phyloP scores from a whole-genome alignment of 1,140 invertebrate genomes.

The Wasmannia auropunctata region DNA sequence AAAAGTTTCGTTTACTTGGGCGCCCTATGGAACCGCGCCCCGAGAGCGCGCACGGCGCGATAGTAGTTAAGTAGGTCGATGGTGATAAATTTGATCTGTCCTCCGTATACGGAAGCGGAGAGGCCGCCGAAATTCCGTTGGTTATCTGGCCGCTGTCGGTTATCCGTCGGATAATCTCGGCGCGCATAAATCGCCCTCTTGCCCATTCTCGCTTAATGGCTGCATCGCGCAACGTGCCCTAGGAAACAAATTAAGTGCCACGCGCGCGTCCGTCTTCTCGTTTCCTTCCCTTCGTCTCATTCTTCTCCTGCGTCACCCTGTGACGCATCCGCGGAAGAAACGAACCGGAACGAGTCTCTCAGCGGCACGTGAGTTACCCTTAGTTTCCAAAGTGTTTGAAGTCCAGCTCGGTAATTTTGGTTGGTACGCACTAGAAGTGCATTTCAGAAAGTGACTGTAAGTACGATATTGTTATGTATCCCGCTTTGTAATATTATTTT shows the following conservation, averaged over 20 bases:
- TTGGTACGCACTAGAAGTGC: not conserved
- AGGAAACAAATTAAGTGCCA: conserved; percentile 79
- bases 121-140: conserved; percentile 62
- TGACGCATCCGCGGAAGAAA: conserved; percentile 63
- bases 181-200: conserved; percentile 78
- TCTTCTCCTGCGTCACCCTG: conserved; percentile 41
- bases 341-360: conserved; percentile 56
- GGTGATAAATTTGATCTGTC: conserved; percentile 80
- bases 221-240: conserved; percentile 62
- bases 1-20: conserved; percentile 77
- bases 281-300: not conserved
- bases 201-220: conserved; percentile 74
- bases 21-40: conserved; percentile 35
- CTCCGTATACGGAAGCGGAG: conserved; percentile 58
- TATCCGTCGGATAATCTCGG: conserved; percentile 81
- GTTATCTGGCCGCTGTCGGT: conserved; percentile 73
- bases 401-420: not conserved
- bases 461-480: not conserved
- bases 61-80: conserved; percentile 78
- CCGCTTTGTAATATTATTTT: not conserved
- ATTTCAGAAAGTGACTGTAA: not conserved
- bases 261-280: conserved; percentile 57
- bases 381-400: not conserved
- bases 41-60: not conserved
- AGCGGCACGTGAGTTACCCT: conserved; percentile 9